Base-by-base conservation (phyloP, 2,888 invertebrate genomes). In the Drosophila basisetae region DNA sequence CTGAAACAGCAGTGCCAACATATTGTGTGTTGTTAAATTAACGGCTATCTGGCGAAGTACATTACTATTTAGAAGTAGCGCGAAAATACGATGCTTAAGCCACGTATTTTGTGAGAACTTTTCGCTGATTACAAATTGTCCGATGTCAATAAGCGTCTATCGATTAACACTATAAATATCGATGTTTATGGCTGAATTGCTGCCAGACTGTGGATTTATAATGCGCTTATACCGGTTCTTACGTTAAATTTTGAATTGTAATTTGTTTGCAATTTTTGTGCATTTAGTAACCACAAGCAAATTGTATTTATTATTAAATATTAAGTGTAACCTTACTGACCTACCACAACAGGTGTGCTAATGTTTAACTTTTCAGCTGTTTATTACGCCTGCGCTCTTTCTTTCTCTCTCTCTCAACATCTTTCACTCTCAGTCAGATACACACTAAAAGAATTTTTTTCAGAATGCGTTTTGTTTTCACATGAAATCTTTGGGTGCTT, bases 381-480 rank as follows among this genome's bases (percentile, higher is more conserved):
- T n/a, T 56, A 74, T 9, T 52, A 84, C 85, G 85, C 75, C 43
- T 80, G 89, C 85, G 89, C 89, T 72, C 56, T 78, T 66, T 61
- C 28, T 58, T 11, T 16, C n/a, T 52, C 16, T 16, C 22, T 50
- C 35, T 35, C 4, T 35, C 16, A 37, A 16, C 37, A 37, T 61
- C 52, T 67, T 9, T 35, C 56, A 61, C 78, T 59, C 61, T 62
- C 69, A 72, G 16, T 43, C 47, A 76, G 81, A 83, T 86, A 89
- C 89, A 82, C 75, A 85, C 89, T 72, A 56, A 58, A 43, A 64
- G 53, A 76, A 77, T 88, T 86, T 84, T 84, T 90, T 90, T 70
- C 70, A 55, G 22, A 68, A 64, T 9, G 50, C 61, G 41, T 70
- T 50, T 50, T 55, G 53, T 65, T 71, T 58, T 47, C 65, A 63